Percentiles rank a stretch among this genome's conserved stretches.
Conservation (phyloP, 2,888 invertebrate genomes). For the Trachelus troglodyta region DNA sequence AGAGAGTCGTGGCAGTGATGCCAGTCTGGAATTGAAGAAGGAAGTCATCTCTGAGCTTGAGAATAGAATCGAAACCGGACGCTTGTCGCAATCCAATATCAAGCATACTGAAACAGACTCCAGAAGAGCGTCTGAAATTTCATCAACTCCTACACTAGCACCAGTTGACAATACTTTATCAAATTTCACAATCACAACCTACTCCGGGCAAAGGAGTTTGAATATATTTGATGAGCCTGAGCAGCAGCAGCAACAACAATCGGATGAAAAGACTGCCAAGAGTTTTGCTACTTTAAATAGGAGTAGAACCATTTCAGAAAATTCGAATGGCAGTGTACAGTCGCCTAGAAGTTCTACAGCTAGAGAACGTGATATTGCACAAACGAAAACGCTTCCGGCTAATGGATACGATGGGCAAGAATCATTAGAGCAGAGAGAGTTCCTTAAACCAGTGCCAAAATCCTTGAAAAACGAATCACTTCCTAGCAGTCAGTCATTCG, state of each 20-base stretch:
- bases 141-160: constrained; percentile 47
- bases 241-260: constrained; percentile 11
- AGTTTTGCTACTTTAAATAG: constrained; percentile 40
- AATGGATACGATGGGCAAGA: constrained; percentile 13
- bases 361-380: not conserved
- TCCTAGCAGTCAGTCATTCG: constrained; percentile 18
- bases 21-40: constrained; percentile 37
- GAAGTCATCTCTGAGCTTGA: constrained; percentile 54
- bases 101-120: constrained; percentile 16
- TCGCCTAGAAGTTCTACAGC: no score
- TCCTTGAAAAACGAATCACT: constrained; percentile 16
- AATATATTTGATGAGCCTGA: constrained; percentile 54
- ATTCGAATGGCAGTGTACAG: not conserved
- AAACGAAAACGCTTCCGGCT: not conserved
- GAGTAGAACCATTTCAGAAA: constrained; percentile 13
- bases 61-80: constrained; percentile 48
- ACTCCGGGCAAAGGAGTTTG: constrained; percentile 52
- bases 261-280: constrained; percentile 32
- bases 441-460: not conserved
- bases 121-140: constrained; percentile 16
- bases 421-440: constrained; percentile 22
- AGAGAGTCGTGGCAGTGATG: constrained; percentile 5
- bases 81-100: constrained; percentile 23
- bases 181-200: constrained; percentile 62
- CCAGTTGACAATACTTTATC: constrained; percentile 57